Conservation (phyloP, 2,797 vertebrate species). For the Phoebastria nigripes region DNA sequence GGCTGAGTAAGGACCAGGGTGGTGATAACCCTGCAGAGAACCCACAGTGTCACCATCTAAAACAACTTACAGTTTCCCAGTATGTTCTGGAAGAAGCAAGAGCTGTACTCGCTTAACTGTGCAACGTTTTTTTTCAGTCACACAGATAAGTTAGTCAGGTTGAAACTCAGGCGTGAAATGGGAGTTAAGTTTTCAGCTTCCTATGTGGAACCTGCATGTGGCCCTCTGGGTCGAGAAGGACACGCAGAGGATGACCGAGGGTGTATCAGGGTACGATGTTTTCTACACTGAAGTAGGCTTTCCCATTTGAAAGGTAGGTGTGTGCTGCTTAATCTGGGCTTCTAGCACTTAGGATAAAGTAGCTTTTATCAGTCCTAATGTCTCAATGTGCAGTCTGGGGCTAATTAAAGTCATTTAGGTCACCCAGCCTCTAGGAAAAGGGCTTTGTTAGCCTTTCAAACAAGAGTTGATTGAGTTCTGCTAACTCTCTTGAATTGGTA, state of each 20-base stretch:
- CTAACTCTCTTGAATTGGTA: background rate
- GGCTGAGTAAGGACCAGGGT: background rate
- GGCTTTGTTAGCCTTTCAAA: background rate
- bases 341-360: accelerated
- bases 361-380: background rate
- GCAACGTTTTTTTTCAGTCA: background rate
- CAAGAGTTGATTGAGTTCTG: background rate
- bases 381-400: background rate
- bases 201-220: accelerated
- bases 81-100: background rate
- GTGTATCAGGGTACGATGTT: background rate
- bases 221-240: background rate
- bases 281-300: background rate
- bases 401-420: background rate
- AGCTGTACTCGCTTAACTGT: background rate
- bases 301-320: background rate
- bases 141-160: background rate
- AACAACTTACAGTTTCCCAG: background rate
- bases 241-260: accelerated
- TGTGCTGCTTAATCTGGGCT: background rate
- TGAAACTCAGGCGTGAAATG: background rate
- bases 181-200: background rate
- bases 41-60: background rate
- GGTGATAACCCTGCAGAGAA: background rate
- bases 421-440: background rate